Base-by-base conservation (phyloP, 1,140 invertebrate species). In the Camponotus vicinus region DNA sequence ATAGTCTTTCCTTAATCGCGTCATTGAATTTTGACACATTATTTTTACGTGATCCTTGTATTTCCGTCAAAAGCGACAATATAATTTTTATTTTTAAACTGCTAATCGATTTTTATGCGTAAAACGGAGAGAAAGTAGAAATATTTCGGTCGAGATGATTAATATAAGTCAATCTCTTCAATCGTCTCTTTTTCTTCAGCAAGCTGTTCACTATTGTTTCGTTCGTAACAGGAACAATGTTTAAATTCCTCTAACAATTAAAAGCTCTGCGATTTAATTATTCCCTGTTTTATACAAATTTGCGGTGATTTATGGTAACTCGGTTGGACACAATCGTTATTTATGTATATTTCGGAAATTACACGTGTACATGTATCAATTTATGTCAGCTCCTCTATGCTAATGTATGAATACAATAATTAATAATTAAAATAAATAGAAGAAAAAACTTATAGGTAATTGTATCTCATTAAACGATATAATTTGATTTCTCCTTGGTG, bases 401-500 rank as follows among this genome's bases (percentile, higher is more conserved):
- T 87, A 93, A 93, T 92, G 92, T 27, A 27, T 27, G 27, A 93
- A 93, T 92, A 93, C 88, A 88, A 86, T 90, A 88, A 90, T 86
- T 88, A 88, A 89, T 88, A 89, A 92, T 89, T 88, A 91, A 92
- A 93, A 92, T 93, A 92, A 93, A 93, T 93, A 94, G 91, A 27
- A 27, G 27, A 27, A 27, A 87, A 89, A 92, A 85, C 85, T 82
- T 86, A 71, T 88, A 88, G 77, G 66, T 80, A 88, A 83, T 73
- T 88, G 90, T 91, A 91, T 92, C 84, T 93, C 88, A 87, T 89
- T 92, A 93, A 92, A 91, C 91, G 92, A 78, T 66, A 78, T 78
- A 94, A 92, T 94, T 94, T 94, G 93, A 93, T 94, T 93, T 93
- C 88, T 94, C 93, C 93, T 94, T 94, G 93, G 93, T 94, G 92